phyloP scores from a whole-genome alignment of 2,888 invertebrate species.

The Caenorhabditis panamensis region DNA sequence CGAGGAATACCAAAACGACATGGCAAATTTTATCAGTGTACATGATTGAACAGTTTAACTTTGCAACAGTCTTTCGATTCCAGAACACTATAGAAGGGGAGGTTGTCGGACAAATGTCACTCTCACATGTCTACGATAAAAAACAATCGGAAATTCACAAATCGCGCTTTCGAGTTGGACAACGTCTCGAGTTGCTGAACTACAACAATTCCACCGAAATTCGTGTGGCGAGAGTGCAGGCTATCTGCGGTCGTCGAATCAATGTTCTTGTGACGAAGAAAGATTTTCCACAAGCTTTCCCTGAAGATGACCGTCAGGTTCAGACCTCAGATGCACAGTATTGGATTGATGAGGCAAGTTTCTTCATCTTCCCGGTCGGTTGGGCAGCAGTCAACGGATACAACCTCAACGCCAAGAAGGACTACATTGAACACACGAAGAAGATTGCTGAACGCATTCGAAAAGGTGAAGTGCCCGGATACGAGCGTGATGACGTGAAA shows the following conservation, averaged over 20 bases:
- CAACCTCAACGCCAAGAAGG: conserved; percentile 87
- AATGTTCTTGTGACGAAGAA: conserved; percentile 56
- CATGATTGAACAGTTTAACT: background rate
- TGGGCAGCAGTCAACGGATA: conserved; percentile 95
- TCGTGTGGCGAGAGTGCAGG: conserved; percentile 67
- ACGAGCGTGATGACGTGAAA: conserved; percentile 31
- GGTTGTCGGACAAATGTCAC: background rate
- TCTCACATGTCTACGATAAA: conserved; percentile 9
- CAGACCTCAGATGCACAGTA: conserved; percentile 42
- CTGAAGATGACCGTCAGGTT: conserved; percentile 58
- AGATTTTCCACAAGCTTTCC: conserved; percentile 50
- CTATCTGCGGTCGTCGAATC: conserved; percentile 60
- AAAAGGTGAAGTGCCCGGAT: conserved; percentile 19
- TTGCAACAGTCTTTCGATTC: background rate
- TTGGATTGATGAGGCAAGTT: conserved; percentile 87
- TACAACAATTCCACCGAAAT: conserved; percentile 60
- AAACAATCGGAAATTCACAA: conserved; percentile 5
- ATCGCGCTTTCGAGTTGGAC: conserved; percentile 55
- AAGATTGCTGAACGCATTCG: conserved; percentile 57
- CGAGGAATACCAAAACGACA: conserved; percentile 3
- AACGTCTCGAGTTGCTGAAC: conserved; percentile 72
- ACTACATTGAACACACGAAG: conserved; percentile 68
- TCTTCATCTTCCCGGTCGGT: conserved; percentile 95
- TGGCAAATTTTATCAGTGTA: conserved; percentile 23
- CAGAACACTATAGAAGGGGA: conserved; percentile 21